Conservation (phyloP, 1,140 invertebrate genomes). For the Sipha flava region DNA sequence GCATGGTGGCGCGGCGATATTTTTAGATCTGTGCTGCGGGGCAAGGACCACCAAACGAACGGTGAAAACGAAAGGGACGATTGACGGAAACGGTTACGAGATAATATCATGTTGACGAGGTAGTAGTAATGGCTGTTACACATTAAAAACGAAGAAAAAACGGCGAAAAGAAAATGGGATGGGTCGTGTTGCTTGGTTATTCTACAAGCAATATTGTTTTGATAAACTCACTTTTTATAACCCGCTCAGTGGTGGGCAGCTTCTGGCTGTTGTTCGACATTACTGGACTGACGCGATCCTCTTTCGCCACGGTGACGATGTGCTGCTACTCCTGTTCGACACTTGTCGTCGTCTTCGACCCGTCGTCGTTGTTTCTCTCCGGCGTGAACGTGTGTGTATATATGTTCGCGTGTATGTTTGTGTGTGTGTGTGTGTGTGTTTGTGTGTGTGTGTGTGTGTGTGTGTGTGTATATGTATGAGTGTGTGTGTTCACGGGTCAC, state of each 20-base stretch:
- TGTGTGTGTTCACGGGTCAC: conserved; percentile 7
- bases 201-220: neutral
- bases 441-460: neutral
- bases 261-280: conserved; percentile 56
- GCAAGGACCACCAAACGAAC: too few species aligned
- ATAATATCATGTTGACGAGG: too few species aligned
- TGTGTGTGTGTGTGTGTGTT: too few species aligned
- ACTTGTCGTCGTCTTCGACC: neutral
- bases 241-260: conserved; percentile 61
- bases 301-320: neutral
- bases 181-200: too few species aligned
- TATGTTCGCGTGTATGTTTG: too few species aligned
- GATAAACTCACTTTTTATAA: conserved; percentile 59
- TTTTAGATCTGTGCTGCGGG: too few species aligned
- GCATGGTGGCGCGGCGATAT: too few species aligned
- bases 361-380: neutral
- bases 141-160: too few species aligned
- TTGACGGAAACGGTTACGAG: too few species aligned
- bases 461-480: neutral
- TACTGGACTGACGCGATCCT: neutral
- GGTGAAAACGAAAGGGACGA: too few species aligned
- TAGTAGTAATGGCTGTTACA: too few species aligned
- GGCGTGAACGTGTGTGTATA: neutral
- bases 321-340: neutral
- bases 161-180: too few species aligned